These are phyloP conservation scores for Mus minutoides DNA, from an alignment of 2,797 vertebrate species.

Conservation along the genomic window DNA sequence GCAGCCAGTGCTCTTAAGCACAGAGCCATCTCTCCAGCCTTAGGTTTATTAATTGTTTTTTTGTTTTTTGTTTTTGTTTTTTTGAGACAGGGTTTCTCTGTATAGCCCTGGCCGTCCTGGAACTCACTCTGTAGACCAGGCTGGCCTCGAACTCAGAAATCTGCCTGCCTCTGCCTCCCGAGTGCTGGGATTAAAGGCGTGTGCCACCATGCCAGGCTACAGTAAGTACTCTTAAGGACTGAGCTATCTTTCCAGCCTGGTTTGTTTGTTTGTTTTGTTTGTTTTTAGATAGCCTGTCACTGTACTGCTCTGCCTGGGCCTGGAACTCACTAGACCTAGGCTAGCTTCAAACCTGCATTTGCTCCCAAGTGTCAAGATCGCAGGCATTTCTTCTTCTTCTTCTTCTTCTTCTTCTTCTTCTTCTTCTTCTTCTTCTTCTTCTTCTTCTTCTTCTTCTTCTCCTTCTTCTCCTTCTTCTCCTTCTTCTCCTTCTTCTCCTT, in stretches of 20 bases:
- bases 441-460: too few relatives aligned
- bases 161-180: too few relatives aligned
- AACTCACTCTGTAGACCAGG: too few relatives aligned
- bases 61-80: background rate
- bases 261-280: background rate
- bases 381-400: too few relatives aligned
- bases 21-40: background rate
- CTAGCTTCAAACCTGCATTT: background rate
- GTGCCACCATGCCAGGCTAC: background rate
- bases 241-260: background rate
- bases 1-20: background rate
- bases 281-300: background rate
- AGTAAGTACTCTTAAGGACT: background rate
- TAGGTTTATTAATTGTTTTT: background rate
- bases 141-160: too few relatives aligned
- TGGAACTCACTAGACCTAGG: background rate
- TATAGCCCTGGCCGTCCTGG: too few relatives aligned
- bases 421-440: too few relatives aligned
- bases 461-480: rapidly evolving
- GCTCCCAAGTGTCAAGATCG: background rate
- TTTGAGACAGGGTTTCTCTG: too few relatives aligned
- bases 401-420: too few relatives aligned
- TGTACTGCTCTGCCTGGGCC: background rate
- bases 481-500: too few relatives aligned
- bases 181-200: too few relatives aligned